Evolutionary conservation across 2,888 invertebrate species (phyloP), one percentile per base, ranked within the genome.

Genomic region (Incurvaria masculella): DNA sequence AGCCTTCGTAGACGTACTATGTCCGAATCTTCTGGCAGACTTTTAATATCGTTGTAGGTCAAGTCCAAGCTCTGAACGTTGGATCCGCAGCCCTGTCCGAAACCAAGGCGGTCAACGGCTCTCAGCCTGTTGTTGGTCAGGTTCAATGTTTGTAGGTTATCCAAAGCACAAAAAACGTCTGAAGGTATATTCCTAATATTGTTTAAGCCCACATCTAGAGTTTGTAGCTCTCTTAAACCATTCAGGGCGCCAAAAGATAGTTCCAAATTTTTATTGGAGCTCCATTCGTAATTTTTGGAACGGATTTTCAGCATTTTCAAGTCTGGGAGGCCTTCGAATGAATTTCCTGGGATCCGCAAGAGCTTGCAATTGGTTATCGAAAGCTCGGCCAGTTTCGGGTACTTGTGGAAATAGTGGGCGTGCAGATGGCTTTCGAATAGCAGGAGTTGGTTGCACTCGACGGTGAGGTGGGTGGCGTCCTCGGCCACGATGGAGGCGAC

Each of bases 241-340:
- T 84, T 82, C 58, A 94, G 85, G 60, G 88, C 86, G 59, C 83
- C 84, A 41, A 85, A 76, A 10, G 84, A 81, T 56, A 93, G 78
- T 62, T 92, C 91, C 58, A 94, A 81, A 59, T 83, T 84, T 66
- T 88, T 87, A 52, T 81, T 84, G 46, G 85, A 80, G 52, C 83
- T 82, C 92, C 94, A 94, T 51, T 89, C 86, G 47, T 84, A 80
- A 71, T 94, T 94, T 68, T 85, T 84, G 39, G 92, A 90, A 62
- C 88, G 85, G 51, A 96, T 79, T 44, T 86, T 82, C 51, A 96
- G 81, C 61, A 86, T 86, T 70, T 90, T 89, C 53, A 96, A 80
- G 59, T 90, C 89, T 55, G 84, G 82, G 52, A 95, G 80, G 18
- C 92, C 91, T 60, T 88, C 86, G 66, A 96, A 92, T 21, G 90